Evolutionary conservation across 2,113 vertebrate species (phyloP).

Genomic region (Lepus europaeus): DNA sequence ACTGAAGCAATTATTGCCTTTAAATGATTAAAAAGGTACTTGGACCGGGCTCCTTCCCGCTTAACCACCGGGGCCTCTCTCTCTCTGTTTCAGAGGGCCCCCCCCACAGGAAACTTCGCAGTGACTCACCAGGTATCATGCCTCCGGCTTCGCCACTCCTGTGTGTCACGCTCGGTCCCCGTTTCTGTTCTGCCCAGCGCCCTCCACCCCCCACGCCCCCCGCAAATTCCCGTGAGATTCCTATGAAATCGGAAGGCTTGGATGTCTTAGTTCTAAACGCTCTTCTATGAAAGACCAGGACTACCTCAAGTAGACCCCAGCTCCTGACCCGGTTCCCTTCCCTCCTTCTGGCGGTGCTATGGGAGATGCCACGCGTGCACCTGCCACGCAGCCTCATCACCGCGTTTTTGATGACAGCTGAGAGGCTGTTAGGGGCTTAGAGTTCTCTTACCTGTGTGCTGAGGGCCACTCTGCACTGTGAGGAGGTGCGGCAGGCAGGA

Average conservation of each 20-base stretch:
- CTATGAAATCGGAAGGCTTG: slow-evolving; percentile 87
- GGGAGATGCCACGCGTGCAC: slow-evolving; percentile 31
- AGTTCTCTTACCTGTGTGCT: slow-evolving; percentile 74
- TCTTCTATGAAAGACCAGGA: slow-evolving; percentile 76
- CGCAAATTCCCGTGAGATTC: slow-evolving; percentile 81
- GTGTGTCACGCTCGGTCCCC: slow-evolving; percentile 79
- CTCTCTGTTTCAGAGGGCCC: slow-evolving; percentile 98
- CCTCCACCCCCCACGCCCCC: not conserved
- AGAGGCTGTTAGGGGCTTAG: slow-evolving; percentile 62
- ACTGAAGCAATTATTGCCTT: slow-evolving; percentile 65
- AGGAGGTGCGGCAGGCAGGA: not conserved
- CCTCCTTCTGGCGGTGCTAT: slow-evolving; percentile 64
- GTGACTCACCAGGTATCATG: slow-evolving; percentile 96
- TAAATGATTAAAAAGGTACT: slow-evolving; percentile 66
- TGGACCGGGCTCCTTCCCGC: slow-evolving; percentile 70
- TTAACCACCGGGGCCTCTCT: slow-evolving; percentile 87
- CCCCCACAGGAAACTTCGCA: slow-evolving; percentile 96
- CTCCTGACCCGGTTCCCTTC: slow-evolving; percentile 61
- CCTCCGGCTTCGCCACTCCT: slow-evolving; percentile 87
- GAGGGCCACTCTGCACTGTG: slow-evolving; percentile 50
- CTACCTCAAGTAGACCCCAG: slow-evolving; percentile 73
- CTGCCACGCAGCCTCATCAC: not conserved
- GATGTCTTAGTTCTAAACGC: slow-evolving; percentile 78
- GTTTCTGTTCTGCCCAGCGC: slow-evolving; percentile 76
- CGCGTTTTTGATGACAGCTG: rapidly evolving